These are phyloP conservation scores for Eristalis pertinax DNA, from an alignment of 2,888 invertebrate species.

Conservation along the genomic window DNA sequence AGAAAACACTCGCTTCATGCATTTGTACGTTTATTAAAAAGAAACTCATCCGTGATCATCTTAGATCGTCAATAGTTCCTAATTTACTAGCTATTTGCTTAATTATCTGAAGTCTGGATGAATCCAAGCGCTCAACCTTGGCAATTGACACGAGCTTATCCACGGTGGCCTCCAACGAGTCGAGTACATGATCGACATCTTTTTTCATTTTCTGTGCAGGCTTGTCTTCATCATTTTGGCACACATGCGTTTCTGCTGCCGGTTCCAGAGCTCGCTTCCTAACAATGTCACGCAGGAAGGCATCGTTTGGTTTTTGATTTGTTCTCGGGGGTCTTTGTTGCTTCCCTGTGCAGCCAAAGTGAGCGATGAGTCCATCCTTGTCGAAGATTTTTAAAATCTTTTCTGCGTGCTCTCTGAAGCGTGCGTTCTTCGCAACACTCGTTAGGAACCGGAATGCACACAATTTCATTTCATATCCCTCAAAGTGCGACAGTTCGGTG, in stretches of 20 bases:
- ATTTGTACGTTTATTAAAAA: slow-evolving; percentile 1
- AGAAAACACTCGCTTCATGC: background rate
- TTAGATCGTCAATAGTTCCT: background rate
- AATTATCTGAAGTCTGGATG: slow-evolving; percentile 4
- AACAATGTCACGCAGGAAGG: background rate
- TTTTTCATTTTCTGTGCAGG: slow-evolving; percentile 11
- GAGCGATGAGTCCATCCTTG: background rate
- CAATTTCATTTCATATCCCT: slow-evolving; percentile 10
- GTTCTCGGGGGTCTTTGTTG: background rate
- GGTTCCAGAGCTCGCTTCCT: background rate
- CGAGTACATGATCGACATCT: slow-evolving; percentile 13
- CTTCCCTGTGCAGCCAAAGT: background rate
- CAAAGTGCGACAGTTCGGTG: background rate
- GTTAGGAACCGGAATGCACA: slow-evolving; percentile 17
- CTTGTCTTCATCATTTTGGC: background rate
- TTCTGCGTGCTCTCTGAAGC: slow-evolving; percentile 19
- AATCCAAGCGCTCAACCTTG: background rate
- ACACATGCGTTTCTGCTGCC: background rate
- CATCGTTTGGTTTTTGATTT: background rate
- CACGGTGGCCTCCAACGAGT: slow-evolving; percentile 20
- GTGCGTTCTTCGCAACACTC: background rate
- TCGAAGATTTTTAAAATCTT: slow-evolving; percentile 9
- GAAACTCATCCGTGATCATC: background rate
- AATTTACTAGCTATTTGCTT: slow-evolving; percentile 18
- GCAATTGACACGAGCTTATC: background rate